Evolutionary conservation across 2,113 vertebrate species (phyloP).

Genomic region (Brachionichthys hirsutus): DNA sequence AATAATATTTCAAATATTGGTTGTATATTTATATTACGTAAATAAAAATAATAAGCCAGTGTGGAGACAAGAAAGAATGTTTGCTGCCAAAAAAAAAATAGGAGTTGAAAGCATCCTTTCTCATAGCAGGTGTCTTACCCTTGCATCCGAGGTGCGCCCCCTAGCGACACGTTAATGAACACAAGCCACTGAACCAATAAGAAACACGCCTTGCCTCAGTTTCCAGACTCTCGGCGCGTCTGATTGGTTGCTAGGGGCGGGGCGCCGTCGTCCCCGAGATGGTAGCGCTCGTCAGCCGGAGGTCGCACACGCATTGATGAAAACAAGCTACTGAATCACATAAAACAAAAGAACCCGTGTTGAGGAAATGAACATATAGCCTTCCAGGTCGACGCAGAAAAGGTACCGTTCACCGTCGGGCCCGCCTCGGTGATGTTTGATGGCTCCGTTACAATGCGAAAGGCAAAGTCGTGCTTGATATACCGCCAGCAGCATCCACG

Average conservation of each 20-base stretch:
- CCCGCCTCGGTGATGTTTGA: slow-evolving; percentile 1
- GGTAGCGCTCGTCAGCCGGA: slow-evolving; percentile 67
- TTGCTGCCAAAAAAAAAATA: too few species aligned
- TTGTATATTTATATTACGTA: too few species aligned
- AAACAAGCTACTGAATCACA: slow-evolving; percentile 46
- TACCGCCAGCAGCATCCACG: slow-evolving; percentile 27
- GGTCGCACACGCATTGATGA: slow-evolving; percentile 65
- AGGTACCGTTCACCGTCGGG: slow-evolving; percentile 49
- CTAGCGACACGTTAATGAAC: slow-evolving; percentile 56
- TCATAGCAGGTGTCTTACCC: slow-evolving; percentile 62
- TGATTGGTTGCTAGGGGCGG: slow-evolving; percentile 79
- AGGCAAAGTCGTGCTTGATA: slow-evolving; percentile 45
- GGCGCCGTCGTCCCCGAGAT: slow-evolving; percentile 52
- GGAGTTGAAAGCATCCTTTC: slow-evolving; percentile 76
- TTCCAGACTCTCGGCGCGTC: neutral
- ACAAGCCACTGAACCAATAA: slow-evolving; percentile 52
- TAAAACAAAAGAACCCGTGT: slow-evolving; percentile 46
- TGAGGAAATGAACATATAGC: slow-evolving; percentile 46
- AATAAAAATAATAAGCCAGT: too few species aligned
- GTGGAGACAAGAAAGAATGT: too few species aligned
- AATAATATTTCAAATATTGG: too few species aligned
- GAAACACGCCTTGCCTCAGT: slow-evolving; percentile 21
- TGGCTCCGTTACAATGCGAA: slow-evolving; percentile 36
- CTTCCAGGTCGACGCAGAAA: slow-evolving; percentile 44
- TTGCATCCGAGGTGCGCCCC: slow-evolving; percentile 56